Evolutionary conservation across 1,140 invertebrate genomes (phyloP), one percentile per base, ranked within the genome.

Genomic region (Cyphomyrmex costatus): DNA sequence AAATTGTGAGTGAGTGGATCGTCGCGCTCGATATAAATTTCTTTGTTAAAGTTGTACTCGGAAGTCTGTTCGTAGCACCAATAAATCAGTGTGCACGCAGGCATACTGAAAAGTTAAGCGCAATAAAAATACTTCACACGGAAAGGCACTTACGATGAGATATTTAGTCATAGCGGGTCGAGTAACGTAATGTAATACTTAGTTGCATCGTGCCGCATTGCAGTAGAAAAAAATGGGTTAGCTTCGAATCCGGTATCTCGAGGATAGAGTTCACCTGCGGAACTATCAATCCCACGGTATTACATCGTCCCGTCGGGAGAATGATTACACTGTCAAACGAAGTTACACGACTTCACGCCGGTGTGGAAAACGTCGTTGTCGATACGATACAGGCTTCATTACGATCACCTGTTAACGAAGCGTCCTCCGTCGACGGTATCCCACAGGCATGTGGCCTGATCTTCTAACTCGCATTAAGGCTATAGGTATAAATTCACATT

Each of bases 61-160:
- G n/a, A 83, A 74, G 79, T 83, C 79, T 33, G 79, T 82, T 82
- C 16, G 42, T 73, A 46, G 51, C 19, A 24, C 68, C 79, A 27
- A 83, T 83, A 83, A 83, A 83, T 83, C 79, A 83, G 68, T 21
- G 79, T 24, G 53, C 53, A 60, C 68, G 36, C 36, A 53, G 51
- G 79, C 53, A 49, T 73, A 74, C 68, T 73, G 79, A 61, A 83
- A 83, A 83, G 79, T 83, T 83, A 83, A 83, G 36, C 66, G 68
- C 68, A 74, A 83, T 83, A 73, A 74, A 74, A 83, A 56, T 60
- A 56, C 56, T 83, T 83, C 79, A 83, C 79, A 83, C 79, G 79
- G 42, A 83, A 83, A 83, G 79, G 79, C 79, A 83, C 79, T 83
- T 83, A 83, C 79, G 79, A 83, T 74, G 79, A 83, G 79, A 83